Base-by-base conservation (phyloP, 2,888 invertebrate genomes). In the Ormia ochracea region DNA sequence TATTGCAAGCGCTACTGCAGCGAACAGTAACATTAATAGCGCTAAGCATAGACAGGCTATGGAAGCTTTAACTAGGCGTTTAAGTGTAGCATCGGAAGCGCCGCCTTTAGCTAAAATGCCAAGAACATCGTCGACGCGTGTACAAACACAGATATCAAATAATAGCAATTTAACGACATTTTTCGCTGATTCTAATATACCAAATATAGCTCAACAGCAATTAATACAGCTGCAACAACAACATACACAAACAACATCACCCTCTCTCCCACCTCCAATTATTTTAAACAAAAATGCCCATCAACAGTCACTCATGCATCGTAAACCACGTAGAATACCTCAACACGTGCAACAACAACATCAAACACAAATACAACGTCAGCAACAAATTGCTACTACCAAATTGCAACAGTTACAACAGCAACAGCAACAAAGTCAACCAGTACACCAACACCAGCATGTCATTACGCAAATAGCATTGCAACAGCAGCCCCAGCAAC, bases 161-260 rank as follows among this genome's bases (percentile, higher is more conserved):
- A 63, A 31, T 17, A 65, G 17, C 28, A 70, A 56, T 70, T 6
- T 77, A 31, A 10, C 73, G 31, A 38, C 69, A 63, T 70, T 63
- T 28, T 69, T 77, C 4, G 63, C 38, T 48, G 81, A 82, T 43
- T 61, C 59, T 68, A 73, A 76, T 48, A 41, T 81, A 58, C 61
- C 80, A 1, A 76, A 66, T 14, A 74, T 74, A 54, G 82, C 82
- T 9, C 80, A 82, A 48, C 82, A 82, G 31, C 82, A 82, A 26
- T 43, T 82, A 12, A 77, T 82, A 21, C 82, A 82, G 28, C 36
- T 81, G 7, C 82, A 83, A 38, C 76, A 79, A 45, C 78, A 77
- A 23, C 65, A 75, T 23, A 74, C 75, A 4, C 72, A 75, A 52
- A 77, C 59, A 56, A 48, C 58, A 61, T 28, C 41, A 52, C 50